phyloP scores from a whole-genome alignment of 2,888 invertebrate species.

The Baccha elongata region DNA sequence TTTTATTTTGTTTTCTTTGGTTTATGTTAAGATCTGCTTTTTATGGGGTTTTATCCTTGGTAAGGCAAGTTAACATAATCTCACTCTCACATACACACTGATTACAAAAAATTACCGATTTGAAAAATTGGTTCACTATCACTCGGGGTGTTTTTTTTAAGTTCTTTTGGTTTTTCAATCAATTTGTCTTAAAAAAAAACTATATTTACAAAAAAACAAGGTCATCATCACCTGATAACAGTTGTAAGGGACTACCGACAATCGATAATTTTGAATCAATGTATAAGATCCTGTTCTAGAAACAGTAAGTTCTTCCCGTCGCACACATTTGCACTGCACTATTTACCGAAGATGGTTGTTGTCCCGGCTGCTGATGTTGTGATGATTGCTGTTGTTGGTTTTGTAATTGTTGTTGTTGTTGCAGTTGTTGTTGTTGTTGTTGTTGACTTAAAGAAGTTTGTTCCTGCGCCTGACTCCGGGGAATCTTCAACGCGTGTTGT shows the following conservation, averaged over 20 bases:
- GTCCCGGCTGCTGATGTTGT: slow-evolving; percentile 37
- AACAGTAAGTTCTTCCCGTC: slow-evolving; percentile 80
- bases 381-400: slow-evolving; percentile 53
- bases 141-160: slow-evolving; percentile 51
- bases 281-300: slow-evolving; percentile 79
- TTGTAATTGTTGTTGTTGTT: slow-evolving; percentile 47
- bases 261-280: slow-evolving; percentile 74
- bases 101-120: slow-evolving; percentile 71
- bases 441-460: slow-evolving; percentile 56
- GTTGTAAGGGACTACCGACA: slow-evolving; percentile 63
- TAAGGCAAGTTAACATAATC: slow-evolving; percentile 63
- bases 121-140: slow-evolving; percentile 70
- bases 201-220: slow-evolving; percentile 79
- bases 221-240: slow-evolving; percentile 73
- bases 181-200: slow-evolving; percentile 7
- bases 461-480: slow-evolving; percentile 66
- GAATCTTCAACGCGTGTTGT: slow-evolving; percentile 76
- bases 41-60: slow-evolving; percentile 37
- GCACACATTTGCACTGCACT: slow-evolving; percentile 77
- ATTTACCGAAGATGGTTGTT: slow-evolving; percentile 69
- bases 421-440: slow-evolving; percentile 46
- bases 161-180: slow-evolving; percentile 14
- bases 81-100: slow-evolving; percentile 69
- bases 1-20: background rate
- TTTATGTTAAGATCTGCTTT: slow-evolving; percentile 29